Percentiles rank a stretch among this genome's conserved stretches.
These are phyloP conservation scores for Pyrocephalus nanus DNA, from an alignment of 2,797 vertebrate species.

Conservation along the genomic window DNA sequence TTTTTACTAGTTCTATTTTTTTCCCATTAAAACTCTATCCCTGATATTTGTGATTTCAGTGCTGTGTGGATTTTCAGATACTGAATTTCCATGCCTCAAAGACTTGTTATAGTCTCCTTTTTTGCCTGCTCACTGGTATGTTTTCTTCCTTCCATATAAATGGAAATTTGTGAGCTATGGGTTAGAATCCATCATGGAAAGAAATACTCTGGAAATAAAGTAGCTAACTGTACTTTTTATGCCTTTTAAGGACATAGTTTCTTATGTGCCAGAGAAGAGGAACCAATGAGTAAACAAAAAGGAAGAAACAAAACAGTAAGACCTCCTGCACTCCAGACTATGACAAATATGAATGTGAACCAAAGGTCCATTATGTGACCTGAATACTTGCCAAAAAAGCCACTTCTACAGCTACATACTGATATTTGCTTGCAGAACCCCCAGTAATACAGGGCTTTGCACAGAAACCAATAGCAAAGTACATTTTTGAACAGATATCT, in stretches of 20 bases:
- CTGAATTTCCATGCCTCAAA: not conserved
- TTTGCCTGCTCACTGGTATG: not conserved
- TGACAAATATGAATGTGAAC: not conserved
- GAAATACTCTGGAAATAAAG: not conserved
- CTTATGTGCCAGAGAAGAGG: not conserved
- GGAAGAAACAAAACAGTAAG: not conserved
- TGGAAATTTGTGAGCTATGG: not conserved
- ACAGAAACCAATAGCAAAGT: not conserved
- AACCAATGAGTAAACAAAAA: slow-evolving; percentile 8
- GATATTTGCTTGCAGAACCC: not conserved
- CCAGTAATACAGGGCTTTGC: not conserved
- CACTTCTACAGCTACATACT: not conserved
- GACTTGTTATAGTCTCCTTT: not conserved
- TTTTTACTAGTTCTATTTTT: not conserved
- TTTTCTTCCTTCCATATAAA: not conserved
- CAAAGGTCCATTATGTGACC: not conserved
- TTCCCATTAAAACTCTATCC: not conserved
- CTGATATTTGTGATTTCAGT: not conserved
- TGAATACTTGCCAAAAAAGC: not conserved
- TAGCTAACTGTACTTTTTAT: not conserved
- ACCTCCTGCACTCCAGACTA: not conserved
- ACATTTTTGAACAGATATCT: not conserved
- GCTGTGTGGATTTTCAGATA: not conserved
- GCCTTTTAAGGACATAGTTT: not conserved
- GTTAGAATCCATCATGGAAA: not conserved